These are phyloP conservation scores for Hystrix cristata DNA, from an alignment of 2,113 vertebrate species.

Conservation along the genomic window DNA sequence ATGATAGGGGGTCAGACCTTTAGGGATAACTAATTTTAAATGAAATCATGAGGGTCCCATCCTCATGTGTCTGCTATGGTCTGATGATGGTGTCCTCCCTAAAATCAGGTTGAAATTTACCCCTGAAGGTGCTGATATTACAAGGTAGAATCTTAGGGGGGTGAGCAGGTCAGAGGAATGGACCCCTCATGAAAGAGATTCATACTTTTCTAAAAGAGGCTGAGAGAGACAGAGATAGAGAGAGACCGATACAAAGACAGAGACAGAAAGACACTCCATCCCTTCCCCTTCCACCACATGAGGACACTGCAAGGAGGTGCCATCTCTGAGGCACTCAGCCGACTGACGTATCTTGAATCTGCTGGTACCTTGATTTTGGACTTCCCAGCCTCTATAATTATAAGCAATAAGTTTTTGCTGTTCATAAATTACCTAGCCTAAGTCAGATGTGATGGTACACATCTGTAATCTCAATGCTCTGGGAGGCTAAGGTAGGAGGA, in stretches of 20 bases:
- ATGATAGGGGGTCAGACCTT: neutral
- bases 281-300: neutral
- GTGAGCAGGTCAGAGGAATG: neutral
- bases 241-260: neutral
- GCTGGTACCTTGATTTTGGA: neutral
- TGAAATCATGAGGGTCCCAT: neutral
- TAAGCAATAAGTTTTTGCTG: neutral
- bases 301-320: neutral
- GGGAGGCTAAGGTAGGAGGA: neutral
- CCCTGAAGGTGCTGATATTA: neutral
- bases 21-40: neutral
- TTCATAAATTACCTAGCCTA: neutral
- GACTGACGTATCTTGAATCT: neutral
- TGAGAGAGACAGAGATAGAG: neutral
- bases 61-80: neutral
- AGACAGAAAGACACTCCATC: neutral
- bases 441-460: neutral
- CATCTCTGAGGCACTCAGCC: neutral
- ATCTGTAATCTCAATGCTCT: neutral
- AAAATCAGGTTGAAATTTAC: neutral
- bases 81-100: neutral
- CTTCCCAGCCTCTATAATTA: neutral
- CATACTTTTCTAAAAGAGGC: neutral
- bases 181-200: neutral
- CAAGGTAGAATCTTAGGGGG: neutral